phyloP scores from a whole-genome alignment of 1,140 invertebrate genomes.

The Bombus confusus region DNA sequence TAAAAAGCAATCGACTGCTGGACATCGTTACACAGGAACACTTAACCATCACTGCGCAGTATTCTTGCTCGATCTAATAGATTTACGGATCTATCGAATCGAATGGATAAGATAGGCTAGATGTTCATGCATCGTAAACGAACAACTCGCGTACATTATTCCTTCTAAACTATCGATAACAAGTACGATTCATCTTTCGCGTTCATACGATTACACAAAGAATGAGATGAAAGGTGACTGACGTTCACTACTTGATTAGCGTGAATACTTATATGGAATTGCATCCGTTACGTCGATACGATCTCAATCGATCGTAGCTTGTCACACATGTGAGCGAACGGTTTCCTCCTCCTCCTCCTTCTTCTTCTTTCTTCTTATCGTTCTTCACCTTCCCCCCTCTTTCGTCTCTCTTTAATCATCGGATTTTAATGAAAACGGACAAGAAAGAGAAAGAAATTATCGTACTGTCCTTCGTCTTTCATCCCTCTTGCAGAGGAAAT shows the following conservation, averaged over 20 bases:
- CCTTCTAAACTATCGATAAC: constrained; percentile 44
- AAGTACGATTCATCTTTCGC: constrained; percentile 29
- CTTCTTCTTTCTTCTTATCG: background rate
- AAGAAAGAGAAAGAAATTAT: background rate
- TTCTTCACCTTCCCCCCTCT: background rate
- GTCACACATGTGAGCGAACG: background rate
- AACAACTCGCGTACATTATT: constrained; percentile 41
- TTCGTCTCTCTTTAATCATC: background rate
- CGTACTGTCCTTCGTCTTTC: background rate
- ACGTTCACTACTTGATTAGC: constrained; percentile 31
- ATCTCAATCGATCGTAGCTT: background rate
- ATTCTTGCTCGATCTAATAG: constrained; percentile 49
- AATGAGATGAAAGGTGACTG: constrained; percentile 33
- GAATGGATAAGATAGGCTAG: constrained; percentile 58
- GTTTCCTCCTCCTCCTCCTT: background rate
- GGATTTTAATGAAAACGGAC: background rate
- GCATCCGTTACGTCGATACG: background rate
- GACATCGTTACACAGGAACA: constrained; percentile 80
- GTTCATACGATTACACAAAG: constrained; percentile 30
- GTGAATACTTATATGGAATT: constrained; percentile 6
- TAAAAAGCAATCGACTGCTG: constrained; percentile 70
- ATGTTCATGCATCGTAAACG: constrained; percentile 59
- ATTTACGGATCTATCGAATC: constrained; percentile 57
- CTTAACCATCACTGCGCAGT: constrained; percentile 70
- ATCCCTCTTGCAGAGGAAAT: background rate